phyloP scores from a whole-genome alignment of 2,113 vertebrate species.

The Poeciliopsis turrubarensis region DNA sequence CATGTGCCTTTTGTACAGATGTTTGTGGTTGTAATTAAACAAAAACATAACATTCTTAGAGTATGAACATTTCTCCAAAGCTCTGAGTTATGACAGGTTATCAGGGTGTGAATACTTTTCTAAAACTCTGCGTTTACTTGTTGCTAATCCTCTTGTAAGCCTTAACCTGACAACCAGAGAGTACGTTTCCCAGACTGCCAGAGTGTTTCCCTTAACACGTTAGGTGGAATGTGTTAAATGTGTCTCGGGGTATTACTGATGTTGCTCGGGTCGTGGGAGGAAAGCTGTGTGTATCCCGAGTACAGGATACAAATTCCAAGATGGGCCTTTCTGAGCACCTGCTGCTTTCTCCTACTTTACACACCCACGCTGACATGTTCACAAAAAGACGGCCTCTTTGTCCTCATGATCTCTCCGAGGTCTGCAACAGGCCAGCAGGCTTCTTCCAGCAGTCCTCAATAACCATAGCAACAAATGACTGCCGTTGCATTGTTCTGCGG shows the following conservation, averaged over 20 bases:
- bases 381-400: slow-evolving; percentile 27
- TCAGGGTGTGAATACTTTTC: background rate
- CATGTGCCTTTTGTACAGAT: background rate
- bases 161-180: slow-evolving; percentile 6
- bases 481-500: slow-evolving; percentile 40
- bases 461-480: slow-evolving; percentile 70
- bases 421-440: slow-evolving; percentile 17
- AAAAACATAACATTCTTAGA: too few relatives aligned
- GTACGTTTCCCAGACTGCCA: background rate
- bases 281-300: slow-evolving; percentile 26
- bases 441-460: slow-evolving; percentile 49
- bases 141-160: slow-evolving; percentile 4
- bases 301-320: slow-evolving; percentile 49
- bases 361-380: slow-evolving; percentile 9
- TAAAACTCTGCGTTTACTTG: background rate
- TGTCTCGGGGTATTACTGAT: slow-evolving; percentile 21
- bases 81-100: too few relatives aligned
- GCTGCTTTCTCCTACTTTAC: slow-evolving; percentile 30
- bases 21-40: background rate
- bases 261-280: slow-evolving; percentile 54
- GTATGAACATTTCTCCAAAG: background rate
- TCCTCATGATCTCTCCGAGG: slow-evolving; percentile 22
- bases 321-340: slow-evolving; percentile 52
- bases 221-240: slow-evolving; percentile 17
- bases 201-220: slow-evolving; percentile 4